Conservation (phyloP, 2,797 vertebrate species). For the Amazona finschi region DNA sequence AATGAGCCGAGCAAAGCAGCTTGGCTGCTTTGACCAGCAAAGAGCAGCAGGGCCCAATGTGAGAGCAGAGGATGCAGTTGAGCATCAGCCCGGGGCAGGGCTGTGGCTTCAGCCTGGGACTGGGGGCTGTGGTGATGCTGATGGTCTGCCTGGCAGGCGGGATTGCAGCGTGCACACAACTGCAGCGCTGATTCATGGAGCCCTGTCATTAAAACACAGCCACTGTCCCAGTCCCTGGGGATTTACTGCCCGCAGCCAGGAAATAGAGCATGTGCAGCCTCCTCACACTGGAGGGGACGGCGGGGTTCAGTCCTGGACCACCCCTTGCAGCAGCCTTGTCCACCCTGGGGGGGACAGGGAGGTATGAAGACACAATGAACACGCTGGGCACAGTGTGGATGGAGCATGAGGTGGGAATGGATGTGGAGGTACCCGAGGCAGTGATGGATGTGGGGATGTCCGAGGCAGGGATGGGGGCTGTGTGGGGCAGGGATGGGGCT, state of each 20-base stretch:
- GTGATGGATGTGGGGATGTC: not conserved
- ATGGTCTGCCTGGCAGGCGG: not conserved
- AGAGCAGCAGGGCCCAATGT: not conserved
- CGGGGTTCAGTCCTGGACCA: not conserved
- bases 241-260: not conserved
- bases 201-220: not conserved
- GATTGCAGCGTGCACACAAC: not conserved
- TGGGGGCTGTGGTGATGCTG: not conserved
- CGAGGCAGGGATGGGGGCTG: not conserved
- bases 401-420: not conserved
- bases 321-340: not conserved
- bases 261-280: not conserved
- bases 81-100: not conserved
- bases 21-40: not conserved
- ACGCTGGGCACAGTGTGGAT: not conserved
- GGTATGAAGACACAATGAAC: not conserved
- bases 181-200: not conserved
- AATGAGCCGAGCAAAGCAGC: not conserved
- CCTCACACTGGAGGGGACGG: not conserved
- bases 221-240: not conserved
- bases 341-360: not conserved
- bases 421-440: fast-evolving
- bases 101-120: not conserved
- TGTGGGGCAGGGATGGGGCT: not conserved
- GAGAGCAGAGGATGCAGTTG: not conserved